phyloP scores from a whole-genome alignment of 2,888 invertebrate genomes.

The Cremastinae sp. region DNA sequence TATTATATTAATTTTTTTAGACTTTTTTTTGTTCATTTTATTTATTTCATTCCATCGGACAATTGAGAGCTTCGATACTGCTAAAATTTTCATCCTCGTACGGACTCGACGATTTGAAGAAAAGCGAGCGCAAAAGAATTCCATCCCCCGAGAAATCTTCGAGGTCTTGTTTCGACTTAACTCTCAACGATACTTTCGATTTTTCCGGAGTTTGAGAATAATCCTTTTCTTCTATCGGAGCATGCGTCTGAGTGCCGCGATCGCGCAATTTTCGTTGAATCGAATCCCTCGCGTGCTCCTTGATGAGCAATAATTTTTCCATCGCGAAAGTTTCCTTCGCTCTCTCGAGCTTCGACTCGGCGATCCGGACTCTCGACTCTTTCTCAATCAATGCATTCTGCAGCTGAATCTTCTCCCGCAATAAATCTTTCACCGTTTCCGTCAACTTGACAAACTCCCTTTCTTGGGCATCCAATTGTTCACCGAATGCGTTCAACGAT shows the following conservation, averaged over 20 bases:
- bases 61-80: constrained; percentile 55
- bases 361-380: constrained; percentile 58
- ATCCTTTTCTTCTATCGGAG: constrained; percentile 25
- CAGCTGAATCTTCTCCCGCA: constrained; percentile 68
- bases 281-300: constrained; percentile 63
- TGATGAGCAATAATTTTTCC: constrained; percentile 65
- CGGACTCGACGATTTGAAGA: constrained; percentile 66
- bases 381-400: constrained; percentile 67
- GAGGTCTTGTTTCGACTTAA: constrained; percentile 67
- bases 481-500: constrained; percentile 66
- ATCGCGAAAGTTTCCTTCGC: constrained; percentile 63
- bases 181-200: constrained; percentile 1
- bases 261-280: constrained; percentile 37
- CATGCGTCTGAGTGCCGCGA: constrained; percentile 52
- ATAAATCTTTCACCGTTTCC: constrained; percentile 66
- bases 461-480: constrained; percentile 69
- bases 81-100: constrained; percentile 62
- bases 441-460: constrained; percentile 69
- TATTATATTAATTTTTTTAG: too few species aligned
- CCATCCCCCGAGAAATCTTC: constrained; percentile 67
- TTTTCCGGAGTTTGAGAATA: constrained; percentile 10
- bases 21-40: neutral
- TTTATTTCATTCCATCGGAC: constrained; percentile 35
- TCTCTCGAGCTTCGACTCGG: constrained; percentile 65
- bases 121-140: constrained; percentile 67